These are phyloP conservation scores for Megaceryle torquata DNA, from an alignment of 2,113 vertebrate genomes.

Conservation along the genomic window DNA sequence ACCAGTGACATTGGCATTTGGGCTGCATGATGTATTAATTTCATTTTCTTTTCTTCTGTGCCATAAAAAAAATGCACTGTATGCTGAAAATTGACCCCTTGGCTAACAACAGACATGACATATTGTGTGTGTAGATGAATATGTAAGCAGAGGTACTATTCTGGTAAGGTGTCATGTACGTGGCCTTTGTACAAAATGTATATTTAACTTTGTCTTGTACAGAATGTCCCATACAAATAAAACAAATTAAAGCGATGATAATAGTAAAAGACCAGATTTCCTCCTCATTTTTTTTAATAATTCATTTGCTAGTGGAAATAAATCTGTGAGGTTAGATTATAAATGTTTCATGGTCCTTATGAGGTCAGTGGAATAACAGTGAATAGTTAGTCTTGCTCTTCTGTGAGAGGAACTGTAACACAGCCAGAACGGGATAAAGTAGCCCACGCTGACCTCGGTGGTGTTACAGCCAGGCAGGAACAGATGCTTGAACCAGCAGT, in stretches of 20 bases:
- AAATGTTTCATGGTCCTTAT: neutral
- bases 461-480: neutral
- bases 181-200: neutral
- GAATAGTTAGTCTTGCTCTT: neutral
- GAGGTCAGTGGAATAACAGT: neutral
- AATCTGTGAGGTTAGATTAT: neutral
- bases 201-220: constrained; percentile 17
- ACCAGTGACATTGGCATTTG: neutral
- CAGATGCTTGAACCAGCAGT: neutral
- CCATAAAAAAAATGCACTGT: neutral
- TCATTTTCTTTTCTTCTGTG: neutral
- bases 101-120: neutral
- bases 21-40: neutral
- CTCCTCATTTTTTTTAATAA: neutral
- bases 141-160: neutral
- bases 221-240: neutral
- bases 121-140: neutral
- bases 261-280: neutral
- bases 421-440: neutral
- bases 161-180: neutral
- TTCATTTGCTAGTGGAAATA: neutral
- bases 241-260: neutral
- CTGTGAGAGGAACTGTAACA: rapidly evolving
- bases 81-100: neutral
- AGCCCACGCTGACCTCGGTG: rapidly evolving